phyloP scores from a whole-genome alignment of 2,888 invertebrate species.

The Pachydiplax longipennis region DNA sequence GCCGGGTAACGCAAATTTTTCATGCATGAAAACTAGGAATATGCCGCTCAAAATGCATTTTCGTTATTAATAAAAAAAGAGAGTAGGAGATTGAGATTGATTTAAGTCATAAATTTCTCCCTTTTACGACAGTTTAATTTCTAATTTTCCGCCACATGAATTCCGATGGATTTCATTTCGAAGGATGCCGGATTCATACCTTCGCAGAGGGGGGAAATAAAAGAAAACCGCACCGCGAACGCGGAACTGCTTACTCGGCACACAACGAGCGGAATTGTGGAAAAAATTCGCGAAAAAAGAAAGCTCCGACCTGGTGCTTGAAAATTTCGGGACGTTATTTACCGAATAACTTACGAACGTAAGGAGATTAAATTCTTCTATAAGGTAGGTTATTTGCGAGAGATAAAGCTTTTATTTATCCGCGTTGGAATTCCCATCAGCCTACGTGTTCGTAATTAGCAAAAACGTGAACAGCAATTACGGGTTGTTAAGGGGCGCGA shows the following conservation, averaged over 20 bases:
- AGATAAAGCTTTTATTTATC: background rate
- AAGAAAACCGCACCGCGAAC: background rate
- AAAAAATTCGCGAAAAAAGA: background rate
- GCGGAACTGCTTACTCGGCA: background rate
- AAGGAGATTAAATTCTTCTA: background rate
- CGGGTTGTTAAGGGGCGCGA: background rate
- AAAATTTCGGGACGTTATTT: background rate
- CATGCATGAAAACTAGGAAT: too few relatives aligned
- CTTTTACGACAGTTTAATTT: conserved; percentile 1
- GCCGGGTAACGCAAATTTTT: too few relatives aligned
- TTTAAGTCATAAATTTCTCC: background rate
- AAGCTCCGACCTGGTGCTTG: background rate
- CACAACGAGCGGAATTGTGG: background rate
- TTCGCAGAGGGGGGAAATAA: background rate
- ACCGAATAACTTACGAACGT: background rate
- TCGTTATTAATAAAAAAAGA: too few relatives aligned
- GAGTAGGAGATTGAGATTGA: too few relatives aligned
- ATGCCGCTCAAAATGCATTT: too few relatives aligned
- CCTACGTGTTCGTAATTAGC: background rate
- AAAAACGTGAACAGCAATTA: background rate
- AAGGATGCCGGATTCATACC: background rate
- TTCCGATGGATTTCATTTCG: background rate
- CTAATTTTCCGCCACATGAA: conserved; percentile 8
- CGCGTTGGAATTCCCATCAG: background rate
- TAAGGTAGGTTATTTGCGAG: background rate